Percentiles rank a stretch among this genome's conserved stretches.
These are phyloP conservation scores for Phenganax stokvisi DNA, from an alignment of 92 coral and sea anemone genomes.

Conservation along the genomic window DNA sequence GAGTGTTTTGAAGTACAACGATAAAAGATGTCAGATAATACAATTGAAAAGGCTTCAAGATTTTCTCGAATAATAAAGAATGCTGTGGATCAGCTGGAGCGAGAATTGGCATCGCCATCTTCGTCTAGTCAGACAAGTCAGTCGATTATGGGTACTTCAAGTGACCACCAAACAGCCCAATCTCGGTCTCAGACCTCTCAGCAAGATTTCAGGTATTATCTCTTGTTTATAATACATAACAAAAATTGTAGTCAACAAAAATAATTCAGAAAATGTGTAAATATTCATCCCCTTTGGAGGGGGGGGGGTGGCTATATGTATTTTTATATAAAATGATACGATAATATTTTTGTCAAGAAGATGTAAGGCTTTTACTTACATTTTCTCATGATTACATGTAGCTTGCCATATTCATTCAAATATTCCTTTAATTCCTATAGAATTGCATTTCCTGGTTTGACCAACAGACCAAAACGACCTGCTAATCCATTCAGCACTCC, in stretches of 20 bases:
- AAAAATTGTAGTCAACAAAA: no score
- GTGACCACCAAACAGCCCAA: not conserved
- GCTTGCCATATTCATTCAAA: not conserved
- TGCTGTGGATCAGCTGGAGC: conserved; percentile 5
- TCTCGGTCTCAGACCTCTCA: not conserved
- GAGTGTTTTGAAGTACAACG: no score
- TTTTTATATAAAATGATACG: not conserved
- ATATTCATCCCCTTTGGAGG: no score
- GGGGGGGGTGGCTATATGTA: no score
- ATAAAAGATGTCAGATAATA: no score
- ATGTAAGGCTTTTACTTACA: not conserved
- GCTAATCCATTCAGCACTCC: conserved; percentile 15
- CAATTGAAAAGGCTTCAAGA: no score
- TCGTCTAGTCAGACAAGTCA: not conserved
- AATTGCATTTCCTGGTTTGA: conserved; percentile 26
- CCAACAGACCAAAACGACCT: conserved; percentile 30
- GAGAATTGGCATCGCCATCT: conserved; percentile 11
- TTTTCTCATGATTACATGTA: not conserved
- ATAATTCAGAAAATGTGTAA: no score
- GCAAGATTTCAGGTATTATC: conserved; percentile 2
- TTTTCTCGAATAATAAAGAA: not conserved
- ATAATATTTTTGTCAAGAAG: not conserved
- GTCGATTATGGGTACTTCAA: not conserved
- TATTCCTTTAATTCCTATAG: not conserved
- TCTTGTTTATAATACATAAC: no score